These are phyloP conservation scores for Hoplostethus mediterraneus DNA, from an alignment of 2,797 vertebrate genomes.

Conservation along the genomic window DNA sequence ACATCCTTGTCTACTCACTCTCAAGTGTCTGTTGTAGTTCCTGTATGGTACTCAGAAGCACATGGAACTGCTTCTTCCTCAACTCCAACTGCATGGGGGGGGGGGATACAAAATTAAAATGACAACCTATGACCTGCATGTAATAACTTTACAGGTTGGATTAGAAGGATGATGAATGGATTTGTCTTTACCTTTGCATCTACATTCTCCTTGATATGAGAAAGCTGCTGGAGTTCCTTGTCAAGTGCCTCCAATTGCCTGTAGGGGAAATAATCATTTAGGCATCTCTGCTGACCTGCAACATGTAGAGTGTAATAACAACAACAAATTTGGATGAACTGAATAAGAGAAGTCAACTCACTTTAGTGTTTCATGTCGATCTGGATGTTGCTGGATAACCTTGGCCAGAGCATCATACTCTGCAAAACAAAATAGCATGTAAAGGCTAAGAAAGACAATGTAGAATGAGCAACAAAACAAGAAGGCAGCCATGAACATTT, in stretches of 20 bases:
- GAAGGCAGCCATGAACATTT: not conserved
- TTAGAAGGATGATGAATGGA: not conserved
- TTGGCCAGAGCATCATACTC: conserved; percentile 98
- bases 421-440: conserved; percentile 69
- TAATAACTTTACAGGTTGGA: not conserved
- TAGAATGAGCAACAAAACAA: not conserved
- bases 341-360: conserved; percentile 77
- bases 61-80: conserved; percentile 98
- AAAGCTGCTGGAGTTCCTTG: conserved; percentile 96
- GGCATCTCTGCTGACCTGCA: not conserved
- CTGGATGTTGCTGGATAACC: conserved; percentile 97
- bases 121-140: not conserved
- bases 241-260: conserved; percentile 96
- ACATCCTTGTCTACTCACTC: conserved; percentile 85
- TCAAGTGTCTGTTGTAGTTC: conserved; percentile 98
- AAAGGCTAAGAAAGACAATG: not conserved
- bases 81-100: conserved; percentile 89
- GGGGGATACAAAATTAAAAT: not conserved
- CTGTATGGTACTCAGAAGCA: conserved; percentile 97
- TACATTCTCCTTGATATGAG: conserved; percentile 95
- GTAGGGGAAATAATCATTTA: conserved; percentile 34
- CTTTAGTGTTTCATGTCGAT: conserved; percentile 97
- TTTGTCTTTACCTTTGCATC: conserved; percentile 92
- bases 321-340: not conserved
- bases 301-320: not conserved